Evolutionary conservation across 2,113 vertebrate species (phyloP).

Genomic region (Thermophis baileyi): DNA sequence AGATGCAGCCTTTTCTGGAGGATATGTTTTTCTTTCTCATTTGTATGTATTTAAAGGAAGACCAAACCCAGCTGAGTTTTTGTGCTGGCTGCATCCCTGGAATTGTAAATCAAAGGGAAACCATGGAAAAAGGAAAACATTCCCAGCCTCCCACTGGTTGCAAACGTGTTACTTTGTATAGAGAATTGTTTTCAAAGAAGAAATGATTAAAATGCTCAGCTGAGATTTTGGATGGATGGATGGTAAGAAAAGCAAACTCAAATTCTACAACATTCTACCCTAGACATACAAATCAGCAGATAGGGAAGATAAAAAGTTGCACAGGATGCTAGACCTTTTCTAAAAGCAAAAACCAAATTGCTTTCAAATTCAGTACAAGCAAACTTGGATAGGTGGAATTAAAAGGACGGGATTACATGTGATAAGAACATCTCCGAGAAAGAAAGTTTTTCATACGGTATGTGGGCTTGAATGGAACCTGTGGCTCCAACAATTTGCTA

Average conservation of each 20-base stretch:
- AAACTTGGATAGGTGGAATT: background rate
- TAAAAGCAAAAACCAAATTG: slow-evolving; percentile 35
- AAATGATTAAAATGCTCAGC: background rate
- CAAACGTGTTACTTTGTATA: background rate
- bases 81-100: background rate
- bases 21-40: slow-evolving; percentile 4
- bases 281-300: background rate
- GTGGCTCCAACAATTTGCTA: slow-evolving; percentile 21
- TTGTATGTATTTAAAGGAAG: background rate
- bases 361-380: background rate
- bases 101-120: slow-evolving; percentile 18
- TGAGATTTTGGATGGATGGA: background rate
- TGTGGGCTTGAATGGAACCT: background rate
- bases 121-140: background rate
- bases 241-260: background rate
- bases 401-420: background rate
- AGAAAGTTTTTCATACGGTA: slow-evolving; percentile 6
- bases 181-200: slow-evolving; percentile 8
- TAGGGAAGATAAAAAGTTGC: background rate
- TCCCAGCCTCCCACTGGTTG: slow-evolving; percentile 10
- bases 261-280: background rate
- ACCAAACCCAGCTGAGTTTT: background rate
- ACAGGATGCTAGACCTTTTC: background rate
- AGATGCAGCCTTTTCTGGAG: background rate
- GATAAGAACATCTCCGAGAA: background rate